Evolutionary conservation across 2,888 invertebrate genomes (phyloP).

Genomic region (Leptinotarsa juncta): DNA sequence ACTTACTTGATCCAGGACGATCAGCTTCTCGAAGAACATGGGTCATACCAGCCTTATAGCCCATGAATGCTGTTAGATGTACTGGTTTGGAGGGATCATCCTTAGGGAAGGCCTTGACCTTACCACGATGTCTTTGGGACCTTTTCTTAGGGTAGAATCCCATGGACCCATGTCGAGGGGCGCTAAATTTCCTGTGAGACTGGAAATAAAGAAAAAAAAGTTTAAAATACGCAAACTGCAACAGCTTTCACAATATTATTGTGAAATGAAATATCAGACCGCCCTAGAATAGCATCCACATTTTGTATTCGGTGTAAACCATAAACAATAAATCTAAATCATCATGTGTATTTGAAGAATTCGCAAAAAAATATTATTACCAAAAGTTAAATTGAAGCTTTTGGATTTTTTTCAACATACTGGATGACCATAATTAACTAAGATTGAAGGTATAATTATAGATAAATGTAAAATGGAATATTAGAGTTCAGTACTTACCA

Average conservation of each 20-base stretch:
- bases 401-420: not conserved
- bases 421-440: not conserved
- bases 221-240: not conserved
- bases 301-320: constrained; percentile 73
- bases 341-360: constrained; percentile 66
- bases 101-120: constrained; percentile 99
- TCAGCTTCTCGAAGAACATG: constrained; percentile 99
- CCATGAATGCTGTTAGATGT: constrained; percentile 96
- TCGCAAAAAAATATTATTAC: not conserved
- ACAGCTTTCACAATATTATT: not conserved
- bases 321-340: constrained; percentile 74
- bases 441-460: not conserved
- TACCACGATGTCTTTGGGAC: constrained; percentile 95
- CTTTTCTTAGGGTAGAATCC: constrained; percentile 99
- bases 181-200: constrained; percentile 99
- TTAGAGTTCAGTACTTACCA: not conserved
- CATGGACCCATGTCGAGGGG: constrained; percentile 99
- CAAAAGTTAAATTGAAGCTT: not conserved
- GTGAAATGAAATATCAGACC: constrained; percentile 70
- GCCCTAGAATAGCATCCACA: constrained; percentile 80
- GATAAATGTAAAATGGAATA: not conserved
- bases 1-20: constrained; percentile 98
- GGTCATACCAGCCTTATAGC: constrained; percentile 99
- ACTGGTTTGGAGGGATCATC: constrained; percentile 97
- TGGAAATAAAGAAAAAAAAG: not conserved